Base-by-base conservation (phyloP, 2,797 vertebrate genomes). In the Coreius guichenoti region DNA sequence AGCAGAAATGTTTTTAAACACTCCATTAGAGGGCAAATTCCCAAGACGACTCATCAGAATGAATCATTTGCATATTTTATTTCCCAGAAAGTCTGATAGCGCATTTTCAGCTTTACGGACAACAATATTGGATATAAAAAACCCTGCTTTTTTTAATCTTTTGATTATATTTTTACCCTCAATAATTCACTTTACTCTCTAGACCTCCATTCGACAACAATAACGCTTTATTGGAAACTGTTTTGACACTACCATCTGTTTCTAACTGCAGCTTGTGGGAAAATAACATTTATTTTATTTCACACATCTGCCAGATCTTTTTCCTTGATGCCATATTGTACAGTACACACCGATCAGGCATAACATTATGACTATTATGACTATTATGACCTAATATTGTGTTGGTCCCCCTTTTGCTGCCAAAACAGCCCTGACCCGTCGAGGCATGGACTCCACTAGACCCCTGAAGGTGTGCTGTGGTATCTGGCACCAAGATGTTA, bases 61-160 rank as follows among this genome's bases (percentile, higher is more conserved):
- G 8, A 75, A n/a, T 75, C 29, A 83, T 83, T 83, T 75, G 17
- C 81, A 75, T 83, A 83, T 49, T 82, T 26, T 47, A 2, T 56
- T 81, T 56, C 23, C n/a, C 33, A 56, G 33, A 56, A 81, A 70
- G 49, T 67, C 67, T 26, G 23, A 36, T 16, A 14, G 23, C 1
- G 3, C 26, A 43, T 39, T 36, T 80, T 26, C 36, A 82, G 26
- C 19, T 73, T 82, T 31, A 43, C 45, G 36, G 36, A 61, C 23
- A 72, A 82, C 51, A 31, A 29, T 58, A 56, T 58, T 72, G 68
- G n/a, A 14, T 11, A 43, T 29, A 0, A 13, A 17, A 56, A 4
- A n/a, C 2, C 23, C 4, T 6, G 4, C 8, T 58, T 61, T 58
- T 77, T 58, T 17, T 17, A 1, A 26, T 12, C 33, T 77, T 67